A percentile compares a stretch with the other conserved stretches of the same genome.
Conservation (phyloP, 2,797 vertebrate genomes). For the Petrocephalus sullivani region DNA sequence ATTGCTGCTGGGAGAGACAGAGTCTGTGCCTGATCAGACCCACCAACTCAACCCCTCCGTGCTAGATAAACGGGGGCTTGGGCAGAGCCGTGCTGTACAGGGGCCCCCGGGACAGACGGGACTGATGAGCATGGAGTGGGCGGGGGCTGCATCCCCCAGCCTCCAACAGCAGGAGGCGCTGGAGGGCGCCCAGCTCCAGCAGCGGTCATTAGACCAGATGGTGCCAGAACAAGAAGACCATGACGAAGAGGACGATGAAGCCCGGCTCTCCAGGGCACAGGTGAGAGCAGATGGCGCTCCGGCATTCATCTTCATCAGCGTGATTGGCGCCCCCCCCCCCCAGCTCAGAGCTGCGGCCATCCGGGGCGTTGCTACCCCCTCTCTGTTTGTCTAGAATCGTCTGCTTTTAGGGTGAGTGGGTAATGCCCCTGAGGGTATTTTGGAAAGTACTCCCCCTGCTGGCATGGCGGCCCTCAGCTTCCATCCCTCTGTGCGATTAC, state of each 20-base stretch:
- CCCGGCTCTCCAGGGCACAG: conserved; percentile 48
- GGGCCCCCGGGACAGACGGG: conserved; percentile 49
- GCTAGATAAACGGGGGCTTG: not conserved
- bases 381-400: not conserved
- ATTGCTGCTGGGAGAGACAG: conserved; percentile 33
- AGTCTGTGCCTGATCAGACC: not conserved
- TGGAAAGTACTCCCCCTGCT: not conserved
- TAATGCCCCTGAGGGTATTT: not conserved
- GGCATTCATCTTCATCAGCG: not conserved
- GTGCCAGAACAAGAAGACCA: conserved; percentile 44
- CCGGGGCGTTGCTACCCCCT: not conserved
- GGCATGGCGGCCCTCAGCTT: not conserved
- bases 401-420: not conserved
- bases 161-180: conserved; percentile 48
- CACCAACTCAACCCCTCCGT: too few relatives aligned
- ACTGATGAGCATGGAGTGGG: conserved; percentile 44
- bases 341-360: not conserved
- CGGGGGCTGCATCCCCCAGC: conserved; percentile 46
- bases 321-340: not conserved
- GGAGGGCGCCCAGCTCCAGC: conserved; percentile 46
- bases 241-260: conserved; percentile 62
- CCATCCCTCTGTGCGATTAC: not conserved
- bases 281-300: conserved; percentile 44
- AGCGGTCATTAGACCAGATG: conserved; percentile 49
- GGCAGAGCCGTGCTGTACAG: conserved; percentile 6